A percentile compares a stretch with the other conserved stretches of the same genome.
phyloP scores from a whole-genome alignment of 2,113 vertebrate species.

The Pampusana beccarii region DNA sequence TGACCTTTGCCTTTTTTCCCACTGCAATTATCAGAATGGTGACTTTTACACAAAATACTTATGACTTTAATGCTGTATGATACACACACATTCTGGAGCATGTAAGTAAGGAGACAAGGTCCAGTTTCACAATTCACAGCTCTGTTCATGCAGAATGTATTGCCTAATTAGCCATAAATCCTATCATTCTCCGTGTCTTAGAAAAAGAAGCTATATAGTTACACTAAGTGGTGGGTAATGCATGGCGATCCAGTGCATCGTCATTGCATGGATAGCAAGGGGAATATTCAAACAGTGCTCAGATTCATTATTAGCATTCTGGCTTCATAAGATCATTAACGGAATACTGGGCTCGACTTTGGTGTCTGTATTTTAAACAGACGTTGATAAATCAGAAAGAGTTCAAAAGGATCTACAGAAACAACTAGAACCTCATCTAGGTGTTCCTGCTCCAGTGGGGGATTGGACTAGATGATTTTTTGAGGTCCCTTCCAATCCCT shows the following conservation, averaged over 20 bases:
- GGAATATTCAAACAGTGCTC: background rate
- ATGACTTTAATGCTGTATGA: background rate
- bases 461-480: too few relatives aligned
- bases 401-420: background rate
- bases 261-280: background rate
- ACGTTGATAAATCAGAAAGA: background rate
- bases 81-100: background rate
- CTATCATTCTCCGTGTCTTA: background rate
- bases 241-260: background rate
- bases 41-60: background rate
- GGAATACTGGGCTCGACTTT: background rate
- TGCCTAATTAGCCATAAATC: background rate
- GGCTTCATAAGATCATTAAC: background rate
- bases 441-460: too few relatives aligned
- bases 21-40: background rate
- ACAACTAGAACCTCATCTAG: background rate
- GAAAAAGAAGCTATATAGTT: background rate
- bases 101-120: background rate
- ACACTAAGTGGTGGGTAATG: background rate
- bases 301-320: background rate
- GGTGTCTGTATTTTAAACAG: background rate
- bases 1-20: background rate
- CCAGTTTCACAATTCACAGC: background rate
- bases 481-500: too few relatives aligned
- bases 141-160: background rate